These are phyloP conservation scores for Melanostoma mellinum DNA, from an alignment of 2,888 invertebrate genomes.

Conservation along the genomic window DNA sequence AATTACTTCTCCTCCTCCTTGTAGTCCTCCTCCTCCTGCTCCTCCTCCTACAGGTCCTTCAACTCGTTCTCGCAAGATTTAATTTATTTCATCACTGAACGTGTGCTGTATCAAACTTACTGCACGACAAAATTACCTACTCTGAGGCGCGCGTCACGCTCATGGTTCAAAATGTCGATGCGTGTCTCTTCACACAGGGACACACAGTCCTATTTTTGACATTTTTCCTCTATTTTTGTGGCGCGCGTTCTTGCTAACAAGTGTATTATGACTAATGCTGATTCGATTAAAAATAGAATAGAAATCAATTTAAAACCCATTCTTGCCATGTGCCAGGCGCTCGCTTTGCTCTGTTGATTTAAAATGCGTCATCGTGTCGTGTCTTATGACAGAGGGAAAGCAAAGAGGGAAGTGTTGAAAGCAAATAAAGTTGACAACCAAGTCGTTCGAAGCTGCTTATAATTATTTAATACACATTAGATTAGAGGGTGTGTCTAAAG, in stretches of 20 bases:
- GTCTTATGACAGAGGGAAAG: too few relatives aligned
- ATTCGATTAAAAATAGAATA: conserved; percentile 67
- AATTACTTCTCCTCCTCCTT: neutral
- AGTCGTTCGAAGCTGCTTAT: too few relatives aligned
- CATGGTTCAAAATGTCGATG: conserved; percentile 23
- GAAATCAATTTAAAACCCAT: conserved; percentile 59
- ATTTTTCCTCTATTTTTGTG: conserved; percentile 7
- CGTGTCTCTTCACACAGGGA: neutral
- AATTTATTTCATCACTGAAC: too few relatives aligned
- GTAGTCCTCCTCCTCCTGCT: too few relatives aligned
- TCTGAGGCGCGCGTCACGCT: conserved; percentile 2
- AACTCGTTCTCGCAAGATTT: too few relatives aligned
- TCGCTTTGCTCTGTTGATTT: conserved; percentile 12
- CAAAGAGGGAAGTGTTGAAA: too few relatives aligned
- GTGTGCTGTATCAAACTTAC: conserved; percentile 43
- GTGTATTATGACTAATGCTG: conserved; percentile 61
- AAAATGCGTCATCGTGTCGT: conserved; percentile 32
- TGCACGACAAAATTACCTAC: conserved; percentile 17
- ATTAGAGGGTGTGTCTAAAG: too few relatives aligned
- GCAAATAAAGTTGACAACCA: too few relatives aligned
- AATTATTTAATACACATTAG: too few relatives aligned
- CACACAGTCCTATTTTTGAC: conserved; percentile 52
- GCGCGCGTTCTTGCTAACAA: conserved; percentile 45
- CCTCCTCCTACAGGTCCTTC: too few relatives aligned
- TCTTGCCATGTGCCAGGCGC: conserved; percentile 55